phyloP scores from a whole-genome alignment of 1,140 invertebrate genomes.

The Atta texana region DNA sequence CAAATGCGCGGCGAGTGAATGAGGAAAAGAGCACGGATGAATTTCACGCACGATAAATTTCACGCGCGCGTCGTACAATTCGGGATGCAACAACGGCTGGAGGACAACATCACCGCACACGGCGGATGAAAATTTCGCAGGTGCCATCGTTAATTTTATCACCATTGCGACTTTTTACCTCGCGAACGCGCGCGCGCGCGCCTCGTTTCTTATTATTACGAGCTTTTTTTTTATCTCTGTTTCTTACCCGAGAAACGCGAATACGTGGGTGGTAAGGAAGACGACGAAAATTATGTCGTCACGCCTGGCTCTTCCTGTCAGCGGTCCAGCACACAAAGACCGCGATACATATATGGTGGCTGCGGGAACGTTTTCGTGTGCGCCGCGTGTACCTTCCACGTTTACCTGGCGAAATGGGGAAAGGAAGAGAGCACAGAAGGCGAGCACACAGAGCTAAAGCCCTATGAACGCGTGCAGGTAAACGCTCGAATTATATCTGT shows the following conservation, averaged over 20 bases:
- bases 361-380: constrained; percentile 50
- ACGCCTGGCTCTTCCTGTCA: constrained; percentile 56
- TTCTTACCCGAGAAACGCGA: constrained; percentile 22
- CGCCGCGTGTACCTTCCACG: constrained; percentile 20
- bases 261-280: constrained; percentile 43
- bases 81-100: background rate
- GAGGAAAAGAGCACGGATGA: background rate
- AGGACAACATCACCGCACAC: background rate
- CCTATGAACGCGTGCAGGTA: constrained; percentile 61
- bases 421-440: constrained; percentile 42
- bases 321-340: constrained; percentile 54
- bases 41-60: constrained; percentile 51
- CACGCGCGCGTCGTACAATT: background rate
- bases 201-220: background rate
- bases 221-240: background rate
- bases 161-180: background rate
- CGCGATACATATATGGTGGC: constrained; percentile 20
- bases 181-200: background rate
- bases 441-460: constrained; percentile 3
- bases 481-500: constrained; percentile 70
- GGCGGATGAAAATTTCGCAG: constrained; percentile 57
- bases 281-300: constrained; percentile 58
- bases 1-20: background rate
- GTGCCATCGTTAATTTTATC: constrained; percentile 3
- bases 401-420: constrained; percentile 64